Conservation (phyloP, 37 sponge, comb jelly and placozoan species). For the Cliona cf. orientalis region DNA sequence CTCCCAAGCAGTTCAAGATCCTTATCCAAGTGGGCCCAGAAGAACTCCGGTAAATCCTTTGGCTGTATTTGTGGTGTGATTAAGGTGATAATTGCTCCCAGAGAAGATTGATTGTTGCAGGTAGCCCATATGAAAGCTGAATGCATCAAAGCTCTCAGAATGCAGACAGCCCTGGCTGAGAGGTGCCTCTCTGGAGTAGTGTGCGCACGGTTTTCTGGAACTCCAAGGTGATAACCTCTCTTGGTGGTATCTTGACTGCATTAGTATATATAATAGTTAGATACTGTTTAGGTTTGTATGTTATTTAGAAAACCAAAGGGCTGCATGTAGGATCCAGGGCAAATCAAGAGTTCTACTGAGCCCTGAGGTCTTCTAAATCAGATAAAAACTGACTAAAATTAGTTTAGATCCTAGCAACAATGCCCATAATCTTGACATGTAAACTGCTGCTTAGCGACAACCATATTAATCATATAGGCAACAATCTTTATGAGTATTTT, state of each 20-base stretch:
- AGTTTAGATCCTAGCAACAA: too few species aligned
- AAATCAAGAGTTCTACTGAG: too few species aligned
- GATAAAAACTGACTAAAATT: too few species aligned
- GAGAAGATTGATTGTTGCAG: conserved; percentile 21
- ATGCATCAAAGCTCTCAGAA: conserved; percentile 66
- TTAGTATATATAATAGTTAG: too few species aligned
- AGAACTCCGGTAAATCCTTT: conserved; percentile 54
- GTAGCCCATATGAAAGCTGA: conserved; percentile 52
- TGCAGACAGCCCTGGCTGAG: conserved; percentile 41
- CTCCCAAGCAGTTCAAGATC: conserved; percentile 41
- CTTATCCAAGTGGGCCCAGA: conserved; percentile 51
- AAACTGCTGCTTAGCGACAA: too few species aligned
- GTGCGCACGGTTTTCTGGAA: conserved; percentile 24
- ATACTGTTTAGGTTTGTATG: too few species aligned
- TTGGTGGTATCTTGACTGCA: conserved; percentile 46
- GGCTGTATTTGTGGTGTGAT: conserved; percentile 14
- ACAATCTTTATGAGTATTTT: too few species aligned
- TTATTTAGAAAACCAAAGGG: too few species aligned
- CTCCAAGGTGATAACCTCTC: conserved; percentile 61
- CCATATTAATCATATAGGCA: too few species aligned
- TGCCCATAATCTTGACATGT: too few species aligned
- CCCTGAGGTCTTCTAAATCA: too few species aligned
- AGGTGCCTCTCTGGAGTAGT: conserved; percentile 53
- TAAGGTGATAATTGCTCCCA: conserved; percentile 7
- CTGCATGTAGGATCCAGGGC: too few species aligned